Percentiles rank a stretch among this genome's conserved stretches.
These are phyloP conservation scores for Lanius ludovicianus DNA, from an alignment of 2,113 vertebrate species.

Conservation along the genomic window DNA sequence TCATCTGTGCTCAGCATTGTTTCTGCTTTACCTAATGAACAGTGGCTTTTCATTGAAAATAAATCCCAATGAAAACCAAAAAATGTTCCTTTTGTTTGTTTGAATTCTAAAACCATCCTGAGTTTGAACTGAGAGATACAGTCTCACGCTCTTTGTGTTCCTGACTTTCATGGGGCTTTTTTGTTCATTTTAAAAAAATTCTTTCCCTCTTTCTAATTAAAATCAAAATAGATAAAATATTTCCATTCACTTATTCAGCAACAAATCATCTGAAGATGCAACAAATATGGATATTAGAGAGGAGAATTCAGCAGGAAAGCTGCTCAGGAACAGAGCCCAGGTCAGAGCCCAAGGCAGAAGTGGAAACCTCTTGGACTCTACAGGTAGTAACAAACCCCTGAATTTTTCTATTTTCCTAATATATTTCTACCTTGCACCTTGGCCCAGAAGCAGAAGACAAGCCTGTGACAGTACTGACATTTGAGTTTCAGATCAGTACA, in stretches of 20 bases:
- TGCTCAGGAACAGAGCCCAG: neutral
- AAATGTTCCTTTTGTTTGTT: neutral
- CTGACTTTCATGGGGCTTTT: neutral
- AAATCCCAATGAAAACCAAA: neutral
- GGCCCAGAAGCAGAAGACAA: neutral
- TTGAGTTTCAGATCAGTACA: neutral
- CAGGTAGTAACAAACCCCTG: neutral
- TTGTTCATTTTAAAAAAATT: too few species aligned
- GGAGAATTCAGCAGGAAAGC: neutral
- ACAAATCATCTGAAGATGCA: neutral
- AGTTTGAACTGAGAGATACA: neutral
- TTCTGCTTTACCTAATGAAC: neutral
- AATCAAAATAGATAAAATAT: neutral
- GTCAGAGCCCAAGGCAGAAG: neutral
- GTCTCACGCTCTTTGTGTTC: accelerated
- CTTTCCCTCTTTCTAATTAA: neutral
- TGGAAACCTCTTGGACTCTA: neutral
- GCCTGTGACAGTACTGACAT: neutral
- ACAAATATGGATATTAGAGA: neutral
- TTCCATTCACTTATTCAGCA: neutral
- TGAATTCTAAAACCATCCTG: neutral
- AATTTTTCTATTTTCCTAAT: neutral
- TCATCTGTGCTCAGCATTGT: neutral
- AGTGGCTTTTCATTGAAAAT: neutral
- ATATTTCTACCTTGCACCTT: neutral